phyloP scores from a whole-genome alignment of 2,888 invertebrate genomes.

The Neoaliturus tenellus region DNA sequence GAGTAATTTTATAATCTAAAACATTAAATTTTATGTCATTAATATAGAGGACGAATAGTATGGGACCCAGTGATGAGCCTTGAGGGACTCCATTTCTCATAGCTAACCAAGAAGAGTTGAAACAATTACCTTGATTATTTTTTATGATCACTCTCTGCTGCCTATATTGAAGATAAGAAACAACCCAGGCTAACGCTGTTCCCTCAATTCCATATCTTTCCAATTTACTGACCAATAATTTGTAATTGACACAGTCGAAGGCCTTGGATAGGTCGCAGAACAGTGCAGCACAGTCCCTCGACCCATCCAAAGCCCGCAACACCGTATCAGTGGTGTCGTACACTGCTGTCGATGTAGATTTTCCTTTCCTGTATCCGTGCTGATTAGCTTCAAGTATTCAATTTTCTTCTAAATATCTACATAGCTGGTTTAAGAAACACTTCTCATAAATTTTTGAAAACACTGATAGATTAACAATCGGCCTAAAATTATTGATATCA shows the following conservation, averaged over 20 bases:
- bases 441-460: conserved; percentile 1
- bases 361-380: neutral
- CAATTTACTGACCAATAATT: neutral
- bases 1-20: neutral
- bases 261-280: conserved; percentile 9
- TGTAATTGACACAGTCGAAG: neutral
- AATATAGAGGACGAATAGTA: neutral
- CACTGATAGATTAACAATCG: neutral
- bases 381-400: neutral
- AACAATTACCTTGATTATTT: neutral
- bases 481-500: neutral
- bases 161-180: neutral
- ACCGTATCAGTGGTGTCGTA: neutral
- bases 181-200: neutral
- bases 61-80: neutral
- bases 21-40: neutral
- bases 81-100: neutral
- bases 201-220: no score
- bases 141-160: neutral
- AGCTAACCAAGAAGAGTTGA: neutral
- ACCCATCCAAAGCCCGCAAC: neutral
- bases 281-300: neutral
- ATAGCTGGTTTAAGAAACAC: neutral
- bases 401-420: neutral
- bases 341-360: neutral